phyloP scores from a whole-genome alignment of 2,113 vertebrate species.

The Cinclus cinclus region DNA sequence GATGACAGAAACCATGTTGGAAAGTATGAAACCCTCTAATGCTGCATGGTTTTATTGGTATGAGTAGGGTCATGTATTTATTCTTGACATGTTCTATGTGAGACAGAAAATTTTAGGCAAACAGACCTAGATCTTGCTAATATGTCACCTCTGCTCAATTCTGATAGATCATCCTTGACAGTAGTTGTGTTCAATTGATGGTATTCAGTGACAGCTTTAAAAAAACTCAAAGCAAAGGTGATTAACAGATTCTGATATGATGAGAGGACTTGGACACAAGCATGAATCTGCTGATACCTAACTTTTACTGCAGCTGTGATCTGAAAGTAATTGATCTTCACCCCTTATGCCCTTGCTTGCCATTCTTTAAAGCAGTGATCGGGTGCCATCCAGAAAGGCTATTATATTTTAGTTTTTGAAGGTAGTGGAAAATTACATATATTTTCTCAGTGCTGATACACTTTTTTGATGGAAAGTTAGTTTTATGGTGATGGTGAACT shows the following conservation, averaged over 20 bases:
- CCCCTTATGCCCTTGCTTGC: neutral
- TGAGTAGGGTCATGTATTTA: constrained; percentile 22
- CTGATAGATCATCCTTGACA: neutral
- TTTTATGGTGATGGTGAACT: neutral
- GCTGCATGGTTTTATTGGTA: constrained; percentile 62
- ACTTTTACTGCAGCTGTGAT: neutral
- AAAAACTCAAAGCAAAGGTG: neutral
- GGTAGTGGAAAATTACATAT: neutral
- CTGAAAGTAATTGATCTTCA: neutral
- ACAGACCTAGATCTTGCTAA: neutral
- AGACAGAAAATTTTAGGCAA: neutral
- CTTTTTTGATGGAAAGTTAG: neutral
- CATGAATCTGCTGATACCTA: neutral
- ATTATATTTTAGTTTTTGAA: neutral
- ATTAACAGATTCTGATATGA: neutral
- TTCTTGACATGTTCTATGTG: neutral
- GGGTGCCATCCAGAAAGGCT: neutral
- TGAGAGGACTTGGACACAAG: neutral
- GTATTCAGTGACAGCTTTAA: neutral
- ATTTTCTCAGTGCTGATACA: neutral
- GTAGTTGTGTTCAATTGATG: neutral
- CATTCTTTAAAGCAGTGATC: neutral
- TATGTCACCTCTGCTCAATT: neutral
- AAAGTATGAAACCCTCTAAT: constrained; percentile 86
- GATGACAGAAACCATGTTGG: constrained; percentile 99